These are phyloP conservation scores for Onchidella celtica DNA, from an alignment of 2,888 invertebrate genomes.

Conservation along the genomic window DNA sequence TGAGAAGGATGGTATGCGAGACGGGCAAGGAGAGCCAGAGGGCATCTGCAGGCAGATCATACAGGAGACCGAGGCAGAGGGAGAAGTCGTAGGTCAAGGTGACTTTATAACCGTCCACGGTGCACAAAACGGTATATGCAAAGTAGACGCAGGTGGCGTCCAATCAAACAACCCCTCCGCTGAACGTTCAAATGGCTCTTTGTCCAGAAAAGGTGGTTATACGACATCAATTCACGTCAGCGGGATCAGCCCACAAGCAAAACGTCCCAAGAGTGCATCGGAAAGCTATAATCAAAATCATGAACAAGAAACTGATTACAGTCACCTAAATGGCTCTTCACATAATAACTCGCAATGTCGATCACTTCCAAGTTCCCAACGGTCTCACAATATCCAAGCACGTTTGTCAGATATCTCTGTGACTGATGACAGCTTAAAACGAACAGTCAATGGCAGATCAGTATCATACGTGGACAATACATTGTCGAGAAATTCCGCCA, in stretches of 20 bases:
- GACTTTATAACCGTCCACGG: background rate
- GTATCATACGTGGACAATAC: too few relatives aligned
- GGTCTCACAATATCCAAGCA: background rate
- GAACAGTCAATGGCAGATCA: background rate
- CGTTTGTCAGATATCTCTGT: background rate
- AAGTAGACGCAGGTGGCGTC: background rate
- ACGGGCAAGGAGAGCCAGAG: background rate
- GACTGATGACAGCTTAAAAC: background rate
- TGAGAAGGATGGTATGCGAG: background rate
- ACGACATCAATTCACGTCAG: constrained; percentile 40
- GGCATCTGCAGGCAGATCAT: background rate
- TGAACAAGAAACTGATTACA: background rate
- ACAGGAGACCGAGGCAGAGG: background rate
- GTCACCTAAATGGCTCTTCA: background rate
- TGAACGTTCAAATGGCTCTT: background rate
- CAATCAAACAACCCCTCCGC: background rate
- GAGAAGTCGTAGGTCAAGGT: too few relatives aligned
- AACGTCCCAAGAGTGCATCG: background rate
- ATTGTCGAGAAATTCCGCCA: background rate
- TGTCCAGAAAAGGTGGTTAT: background rate
- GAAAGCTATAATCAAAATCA: background rate
- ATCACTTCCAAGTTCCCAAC: background rate
- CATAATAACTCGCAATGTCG: background rate
- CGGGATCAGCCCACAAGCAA: background rate
- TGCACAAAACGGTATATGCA: background rate